Base-by-base conservation (phyloP, 2,888 invertebrate species). In the Macaria liturata region DNA sequence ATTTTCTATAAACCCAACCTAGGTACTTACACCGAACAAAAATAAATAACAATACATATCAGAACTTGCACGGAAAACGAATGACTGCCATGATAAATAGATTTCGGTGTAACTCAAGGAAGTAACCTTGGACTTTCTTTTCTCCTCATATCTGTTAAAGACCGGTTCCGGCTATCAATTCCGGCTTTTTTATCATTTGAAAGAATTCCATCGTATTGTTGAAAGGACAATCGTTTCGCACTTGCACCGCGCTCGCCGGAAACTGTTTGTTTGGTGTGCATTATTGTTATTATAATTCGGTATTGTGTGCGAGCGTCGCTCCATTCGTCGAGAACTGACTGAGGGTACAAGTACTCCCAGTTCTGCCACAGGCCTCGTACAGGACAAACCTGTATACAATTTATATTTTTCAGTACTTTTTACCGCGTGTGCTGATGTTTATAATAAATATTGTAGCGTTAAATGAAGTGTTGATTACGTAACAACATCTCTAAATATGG, bases 211-310 rank as follows among this genome's bases (percentile, higher is more conserved):
- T 8, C 9, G 20, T 20, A 51, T 51, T 51, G 44, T 40, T 47
- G 40, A 20, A 42, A 44, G 45, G 44, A 30, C 48, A 46, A 47
- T 42, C 57, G 49, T 54, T 54, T 54, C 60, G 59, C 51, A 58
- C 66, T 71, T 76, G 63, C 37, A 61, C 66, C 67, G 65, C 61
- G 46, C 59, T 53, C 78, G 70, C 80, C 84, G 88, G 88, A 88
- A 81, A 79, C 74, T 74, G 77, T 78, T 77, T 74, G 80, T 79
- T 77, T 71, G 61, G 75, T 74, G 70, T 69, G 67, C 73, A 68
- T 74, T 77, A 85, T 88, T 86, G 86, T 86, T 83, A 84, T 86
- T 86, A 70, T 83, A 78, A 88, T 85, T 80, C 76, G 66, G 75
- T 74, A 80, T 80, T 81, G 81, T 81, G 75, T 78, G 74, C 64